Evolutionary conservation across 2,888 invertebrate genomes (phyloP), one percentile per base, ranked within the genome.

Genomic region (Luffia ferchaultella): DNA sequence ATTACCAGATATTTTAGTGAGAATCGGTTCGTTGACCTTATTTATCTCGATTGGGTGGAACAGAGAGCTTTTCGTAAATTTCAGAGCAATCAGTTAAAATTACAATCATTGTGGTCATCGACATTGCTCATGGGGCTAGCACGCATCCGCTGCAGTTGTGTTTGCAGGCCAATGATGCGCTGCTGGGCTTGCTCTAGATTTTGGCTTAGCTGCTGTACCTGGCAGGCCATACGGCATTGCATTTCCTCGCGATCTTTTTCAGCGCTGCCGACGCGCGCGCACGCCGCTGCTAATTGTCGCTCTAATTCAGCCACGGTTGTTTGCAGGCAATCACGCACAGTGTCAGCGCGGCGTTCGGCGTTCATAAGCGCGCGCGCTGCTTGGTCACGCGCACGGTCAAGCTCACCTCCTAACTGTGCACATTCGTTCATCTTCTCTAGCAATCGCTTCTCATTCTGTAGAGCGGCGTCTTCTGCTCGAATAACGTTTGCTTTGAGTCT

Each of bases 161-260:
- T 86, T 62, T 89, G 89, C 41, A 90, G 69, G 1, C 87, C 88
- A 19, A 87, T 70, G 47, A 90, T 88, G 16, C 90, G 79, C 58
- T 88, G 77, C 59, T 90, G 90, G 0, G 90, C 90, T 59, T 90
- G 90, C 54, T 90, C 88, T 59, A 91, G 90, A 66, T 89, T 89
- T 56, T 90, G 90, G 56, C 88, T 89, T 59, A 91, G 64, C 42
- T 89, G 87, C 57, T 86, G 86, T 51, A 91, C 89, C 68, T 91
- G 90, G 58, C 88, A 86, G 60, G 89, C 88, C 89, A 91, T 90
- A 58, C 90, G 89, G 58, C 86, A 84, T 59, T 90, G 84, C 42
- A 90, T 79, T 88, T 82, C 90, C 58, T 90, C 89, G 46, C 89
- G 82, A 52, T 90, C 90, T 60, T 89, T 89, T 60, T 90, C 89